phyloP scores from a whole-genome alignment of 2,888 invertebrate species.

The Hypomecis punctinalis region DNA sequence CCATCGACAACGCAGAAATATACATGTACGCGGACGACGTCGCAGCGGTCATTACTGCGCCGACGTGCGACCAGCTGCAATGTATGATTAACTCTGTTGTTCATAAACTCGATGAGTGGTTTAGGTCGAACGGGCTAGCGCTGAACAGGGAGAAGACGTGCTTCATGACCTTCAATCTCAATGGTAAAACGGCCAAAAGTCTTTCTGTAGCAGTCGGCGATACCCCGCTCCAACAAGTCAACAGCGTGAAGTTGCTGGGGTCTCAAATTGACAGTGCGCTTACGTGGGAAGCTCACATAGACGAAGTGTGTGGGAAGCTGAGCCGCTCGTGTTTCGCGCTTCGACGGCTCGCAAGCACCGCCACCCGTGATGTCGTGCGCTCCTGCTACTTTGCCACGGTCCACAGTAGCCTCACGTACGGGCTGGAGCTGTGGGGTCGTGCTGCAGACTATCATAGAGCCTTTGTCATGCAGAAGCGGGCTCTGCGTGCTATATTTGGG shows the following conservation, averaged over 20 bases:
- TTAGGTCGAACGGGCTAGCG: conserved; percentile 12
- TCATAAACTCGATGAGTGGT: conserved; percentile 9
- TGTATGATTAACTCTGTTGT: neutral
- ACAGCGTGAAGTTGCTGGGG: conserved; percentile 10
- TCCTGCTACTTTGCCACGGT: conserved; percentile 21
- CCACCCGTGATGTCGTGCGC: conserved; percentile 17
- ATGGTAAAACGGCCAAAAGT: neutral
- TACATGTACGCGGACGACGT: neutral
- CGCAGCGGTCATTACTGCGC: conserved; percentile 4
- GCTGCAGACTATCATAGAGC: conserved; percentile 1
- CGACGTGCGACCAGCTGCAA: conserved; percentile 3
- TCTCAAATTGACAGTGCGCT: conserved; percentile 15
- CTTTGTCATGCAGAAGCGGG: neutral
- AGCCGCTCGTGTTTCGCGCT: conserved; percentile 25
- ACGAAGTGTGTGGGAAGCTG: conserved; percentile 16
- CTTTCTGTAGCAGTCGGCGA: neutral
- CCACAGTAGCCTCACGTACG: conserved; percentile 17
- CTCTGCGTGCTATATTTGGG: neutral
- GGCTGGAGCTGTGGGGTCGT: conserved; percentile 15
- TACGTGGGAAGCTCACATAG: conserved; percentile 14
- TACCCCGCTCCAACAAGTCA: conserved; percentile 3
- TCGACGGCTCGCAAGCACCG: conserved; percentile 12
- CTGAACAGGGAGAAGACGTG: conserved; percentile 7
- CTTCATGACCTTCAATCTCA: neutral
- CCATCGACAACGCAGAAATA: conserved; percentile 1